Evolutionary conservation across 2,797 vertebrate genomes (phyloP).

Genomic region (Gorsachius magnificus): DNA sequence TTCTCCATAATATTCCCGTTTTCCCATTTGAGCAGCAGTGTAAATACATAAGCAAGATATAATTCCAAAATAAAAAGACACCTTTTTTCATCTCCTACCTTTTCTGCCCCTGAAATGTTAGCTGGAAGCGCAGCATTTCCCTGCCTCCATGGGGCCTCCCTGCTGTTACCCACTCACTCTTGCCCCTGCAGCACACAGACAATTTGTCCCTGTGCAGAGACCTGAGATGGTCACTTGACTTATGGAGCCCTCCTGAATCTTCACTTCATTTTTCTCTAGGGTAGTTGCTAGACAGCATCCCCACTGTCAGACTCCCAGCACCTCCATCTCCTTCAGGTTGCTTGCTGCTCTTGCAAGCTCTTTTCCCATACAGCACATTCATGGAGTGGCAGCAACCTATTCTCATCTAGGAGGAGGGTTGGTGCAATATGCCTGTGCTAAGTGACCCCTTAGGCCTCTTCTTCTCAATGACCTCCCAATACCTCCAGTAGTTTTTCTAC

Average conservation of each 20-base stretch:
- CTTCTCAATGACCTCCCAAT: background rate
- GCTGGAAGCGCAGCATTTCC: background rate
- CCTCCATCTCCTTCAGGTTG: background rate
- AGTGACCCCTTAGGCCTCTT: background rate
- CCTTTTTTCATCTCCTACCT: background rate
- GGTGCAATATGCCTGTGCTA: background rate
- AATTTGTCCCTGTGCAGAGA: background rate
- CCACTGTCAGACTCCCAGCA: background rate
- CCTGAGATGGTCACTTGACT: background rate
- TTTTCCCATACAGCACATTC: background rate
- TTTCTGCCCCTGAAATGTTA: background rate
- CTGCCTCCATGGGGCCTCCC: background rate
- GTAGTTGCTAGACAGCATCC: background rate
- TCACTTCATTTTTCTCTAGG: background rate
- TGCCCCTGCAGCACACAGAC: fast-evolving
- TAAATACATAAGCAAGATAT: background rate
- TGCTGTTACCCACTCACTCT: background rate
- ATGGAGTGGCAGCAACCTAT: background rate
- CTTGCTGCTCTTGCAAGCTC: background rate
- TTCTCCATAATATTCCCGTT: background rate
- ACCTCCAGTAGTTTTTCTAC: background rate
- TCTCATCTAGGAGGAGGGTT: background rate
- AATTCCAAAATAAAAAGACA: background rate
- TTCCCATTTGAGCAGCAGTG: background rate
- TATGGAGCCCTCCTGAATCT: background rate